phyloP scores from a whole-genome alignment of 2,797 vertebrate species.

The Acropternis orthonyx region DNA sequence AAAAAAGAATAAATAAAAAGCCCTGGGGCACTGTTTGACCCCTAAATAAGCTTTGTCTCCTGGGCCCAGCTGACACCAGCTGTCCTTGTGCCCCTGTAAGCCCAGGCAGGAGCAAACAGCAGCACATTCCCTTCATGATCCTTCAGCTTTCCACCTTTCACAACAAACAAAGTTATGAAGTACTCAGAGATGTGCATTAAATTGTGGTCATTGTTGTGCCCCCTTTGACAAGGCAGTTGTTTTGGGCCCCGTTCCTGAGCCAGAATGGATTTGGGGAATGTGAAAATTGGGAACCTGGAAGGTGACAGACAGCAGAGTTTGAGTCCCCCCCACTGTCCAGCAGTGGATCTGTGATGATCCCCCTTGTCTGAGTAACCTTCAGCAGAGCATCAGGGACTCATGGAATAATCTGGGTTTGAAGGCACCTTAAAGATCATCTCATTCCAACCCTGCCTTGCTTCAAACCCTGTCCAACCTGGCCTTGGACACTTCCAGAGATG shows the following conservation, averaged over 20 bases:
- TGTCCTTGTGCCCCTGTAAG: background rate
- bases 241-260: background rate
- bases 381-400: background rate
- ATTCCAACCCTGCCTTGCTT: background rate
- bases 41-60: background rate
- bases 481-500: too few relatives aligned
- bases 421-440: background rate
- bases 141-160: background rate
- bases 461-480: background rate
- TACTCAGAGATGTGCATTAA: background rate
- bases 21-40: background rate
- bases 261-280: background rate
- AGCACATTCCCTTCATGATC: background rate
- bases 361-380: background rate
- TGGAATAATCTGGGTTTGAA: too few relatives aligned
- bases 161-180: background rate
- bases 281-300: background rate
- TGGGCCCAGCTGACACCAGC: background rate
- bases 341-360: background rate
- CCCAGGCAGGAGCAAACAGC: background rate
- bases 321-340: background rate
- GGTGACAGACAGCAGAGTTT: background rate
- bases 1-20: background rate
- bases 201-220: background rate
- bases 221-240: background rate